Conservation (phyloP, 2,113 vertebrate species). For the Clarias macrocephalus region DNA sequence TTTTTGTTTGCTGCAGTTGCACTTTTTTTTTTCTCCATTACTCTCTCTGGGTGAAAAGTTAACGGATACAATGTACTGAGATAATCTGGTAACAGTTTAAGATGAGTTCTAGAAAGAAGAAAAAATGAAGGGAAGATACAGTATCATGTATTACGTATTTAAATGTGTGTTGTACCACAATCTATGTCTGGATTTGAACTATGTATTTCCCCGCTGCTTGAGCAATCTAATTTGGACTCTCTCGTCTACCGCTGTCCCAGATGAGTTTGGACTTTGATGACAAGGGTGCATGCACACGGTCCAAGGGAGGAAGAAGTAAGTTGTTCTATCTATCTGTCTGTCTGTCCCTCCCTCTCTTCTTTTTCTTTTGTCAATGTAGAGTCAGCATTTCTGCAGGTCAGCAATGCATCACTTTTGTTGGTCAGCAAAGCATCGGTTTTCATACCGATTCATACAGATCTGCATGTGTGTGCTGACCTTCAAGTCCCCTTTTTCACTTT, state of each 20-base stretch:
- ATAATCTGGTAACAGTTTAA: not conserved
- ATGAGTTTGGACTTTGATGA: constrained; percentile 93
- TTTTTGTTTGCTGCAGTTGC: constrained; percentile 21
- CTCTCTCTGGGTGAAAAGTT: constrained; percentile 7
- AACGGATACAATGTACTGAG: not conserved
- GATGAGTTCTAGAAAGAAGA: not conserved
- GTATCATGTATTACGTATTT: not conserved
- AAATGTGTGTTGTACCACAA: constrained; percentile 8
- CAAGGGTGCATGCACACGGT: constrained; percentile 88
- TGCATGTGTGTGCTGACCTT: constrained; percentile 29
- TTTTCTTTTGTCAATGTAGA: constrained; percentile 27
- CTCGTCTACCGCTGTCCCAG: constrained; percentile 66
- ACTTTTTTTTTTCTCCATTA: not conserved
- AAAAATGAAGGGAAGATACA: not conserved
- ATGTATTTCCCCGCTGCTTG: constrained; percentile 15
- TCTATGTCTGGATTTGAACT: not conserved
- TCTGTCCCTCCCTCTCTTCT: constrained; percentile 11
- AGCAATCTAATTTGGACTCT: not conserved
- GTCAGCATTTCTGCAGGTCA: constrained; percentile 48
- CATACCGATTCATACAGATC: constrained; percentile 40
- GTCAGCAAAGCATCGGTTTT: constrained; percentile 48
- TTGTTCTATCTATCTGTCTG: constrained; percentile 26
- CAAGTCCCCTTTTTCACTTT: not conserved
- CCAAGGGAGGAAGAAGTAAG: constrained; percentile 92
- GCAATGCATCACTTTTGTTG: constrained; percentile 47